phyloP scores from a whole-genome alignment of 1,140 invertebrate genomes.

The Caenorhabditis briggsae region DNA sequence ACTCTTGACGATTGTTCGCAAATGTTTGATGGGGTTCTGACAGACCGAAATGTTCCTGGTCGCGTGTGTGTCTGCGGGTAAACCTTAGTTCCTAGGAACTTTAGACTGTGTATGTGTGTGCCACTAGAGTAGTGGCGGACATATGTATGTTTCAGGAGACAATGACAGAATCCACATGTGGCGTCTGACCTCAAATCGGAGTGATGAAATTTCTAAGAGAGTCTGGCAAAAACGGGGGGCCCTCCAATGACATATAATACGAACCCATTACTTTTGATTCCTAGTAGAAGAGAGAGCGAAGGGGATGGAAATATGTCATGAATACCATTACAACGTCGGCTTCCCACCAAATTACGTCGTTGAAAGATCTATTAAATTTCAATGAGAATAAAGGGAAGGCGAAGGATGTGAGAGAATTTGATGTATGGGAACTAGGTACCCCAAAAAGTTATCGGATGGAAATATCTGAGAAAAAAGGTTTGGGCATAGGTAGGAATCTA shows the following conservation, averaged over 20 bases:
- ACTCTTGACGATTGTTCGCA: slow-evolving; percentile 52
- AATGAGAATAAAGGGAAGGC: not conserved
- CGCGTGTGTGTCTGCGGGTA: not conserved
- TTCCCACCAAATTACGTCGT: not conserved
- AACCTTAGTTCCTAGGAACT: not conserved
- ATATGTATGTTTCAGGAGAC: not conserved
- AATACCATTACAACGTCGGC: not conserved
- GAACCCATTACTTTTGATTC: slow-evolving; percentile 21
- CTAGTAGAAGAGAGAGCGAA: too few relatives aligned
- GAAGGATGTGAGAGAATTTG: too few relatives aligned
- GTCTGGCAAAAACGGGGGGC: slow-evolving; percentile 7
- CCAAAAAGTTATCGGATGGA: too few relatives aligned
- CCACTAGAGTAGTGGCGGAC: not conserved
- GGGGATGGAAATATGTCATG: slow-evolving; percentile 9
- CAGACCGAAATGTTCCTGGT: slow-evolving; percentile 50
- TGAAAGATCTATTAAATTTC: not conserved
- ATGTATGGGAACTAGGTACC: too few relatives aligned
- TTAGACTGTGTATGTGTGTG: not conserved
- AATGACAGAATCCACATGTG: slow-evolving; percentile 3
- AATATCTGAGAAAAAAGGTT: too few relatives aligned
- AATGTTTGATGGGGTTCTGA: slow-evolving; percentile 40
- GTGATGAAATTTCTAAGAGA: not conserved
- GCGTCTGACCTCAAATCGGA: not conserved
- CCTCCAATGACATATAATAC: not conserved
- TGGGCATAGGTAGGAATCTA: too few relatives aligned